Base-by-base conservation (phyloP, 2,888 invertebrate species). In the Melitaea athalia region DNA sequence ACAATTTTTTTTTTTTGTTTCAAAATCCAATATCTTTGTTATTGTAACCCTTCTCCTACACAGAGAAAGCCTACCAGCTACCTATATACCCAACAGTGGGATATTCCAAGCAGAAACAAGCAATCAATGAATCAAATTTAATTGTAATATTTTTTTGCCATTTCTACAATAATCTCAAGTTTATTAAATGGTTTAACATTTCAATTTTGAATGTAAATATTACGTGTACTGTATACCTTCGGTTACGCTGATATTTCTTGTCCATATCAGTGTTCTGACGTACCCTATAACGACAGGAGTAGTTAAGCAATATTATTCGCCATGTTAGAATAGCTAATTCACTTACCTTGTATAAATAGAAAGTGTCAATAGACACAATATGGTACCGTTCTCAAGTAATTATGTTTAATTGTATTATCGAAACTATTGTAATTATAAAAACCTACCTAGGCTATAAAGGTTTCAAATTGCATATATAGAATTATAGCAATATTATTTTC, bases 141-240 rank as follows among this genome's bases (percentile, higher is more conserved):
- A 5, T 15, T 50, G 11, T 55, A 57, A 42, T 57, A n/a, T 0
- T 57, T 3, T n/a, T 42, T 15, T 38, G 57, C 57, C 33, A 15
- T 57, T 15, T 10, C 10, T 57, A 57, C 15, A 57, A 42, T 11
- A 57, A 57, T 57, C 57, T 57, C 57, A 57, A 57, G n/a, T 42
- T 57, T 57, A 17, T 42, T 7, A 33, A 53, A 33, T 55, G 53
- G n/a, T 57, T 42, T 57, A 5, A 43, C 61, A 47, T 10, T 61
- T 52, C 61, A 61, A 49, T 53, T 66, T 45, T 60, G 17, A 47
- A 38, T 55, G 49, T 61, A 67, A 67, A 67, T 67, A 66, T 60
- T 47, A 38, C n/a, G 24, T 59, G 52, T 43, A 45, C 42, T 31
- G 38, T 43, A 17, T 33, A 60, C 52, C 53, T 17, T 47, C 53